Evolutionary conservation across 2,797 vertebrate species (phyloP).

Genomic region (Smutsia gigantea): DNA sequence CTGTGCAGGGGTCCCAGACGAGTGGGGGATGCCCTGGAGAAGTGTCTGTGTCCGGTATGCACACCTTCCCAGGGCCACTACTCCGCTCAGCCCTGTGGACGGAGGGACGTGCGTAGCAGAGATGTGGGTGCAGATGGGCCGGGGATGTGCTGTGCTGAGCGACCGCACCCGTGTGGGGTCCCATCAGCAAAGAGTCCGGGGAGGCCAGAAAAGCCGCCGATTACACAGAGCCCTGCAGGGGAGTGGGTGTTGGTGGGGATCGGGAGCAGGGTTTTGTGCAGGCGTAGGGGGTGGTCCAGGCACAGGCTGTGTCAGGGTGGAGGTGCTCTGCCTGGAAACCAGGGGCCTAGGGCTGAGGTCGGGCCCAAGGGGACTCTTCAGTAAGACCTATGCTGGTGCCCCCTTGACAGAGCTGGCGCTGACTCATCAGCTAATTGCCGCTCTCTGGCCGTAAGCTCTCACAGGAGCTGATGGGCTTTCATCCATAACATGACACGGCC

Average conservation of each 20-base stretch:
- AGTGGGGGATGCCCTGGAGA: not conserved
- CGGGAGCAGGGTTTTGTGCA: not conserved
- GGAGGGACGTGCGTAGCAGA: not conserved
- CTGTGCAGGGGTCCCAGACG: not conserved
- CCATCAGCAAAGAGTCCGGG: not conserved
- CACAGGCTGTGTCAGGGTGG: not conserved
- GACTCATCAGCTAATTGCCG: not conserved
- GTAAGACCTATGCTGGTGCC: accelerated
- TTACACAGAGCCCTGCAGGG: not conserved
- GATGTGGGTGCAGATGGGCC: not conserved
- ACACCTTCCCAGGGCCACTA: not conserved
- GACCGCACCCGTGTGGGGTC: not conserved
- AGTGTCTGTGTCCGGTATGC: accelerated
- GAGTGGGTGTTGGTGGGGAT: not conserved
- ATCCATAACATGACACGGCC: not conserved
- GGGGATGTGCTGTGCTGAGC: not conserved
- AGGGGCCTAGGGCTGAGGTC: not conserved
- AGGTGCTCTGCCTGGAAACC: not conserved
- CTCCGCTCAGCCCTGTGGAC: too few species aligned
- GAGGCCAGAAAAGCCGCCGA: not conserved
- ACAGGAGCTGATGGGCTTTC: not conserved
- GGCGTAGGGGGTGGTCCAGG: too few species aligned
- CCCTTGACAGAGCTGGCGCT: not conserved
- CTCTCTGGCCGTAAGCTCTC: not conserved
- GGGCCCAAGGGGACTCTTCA: not conserved